phyloP scores from a whole-genome alignment of 2,888 invertebrate genomes.

The Caenorhabditis sulstoni region DNA sequence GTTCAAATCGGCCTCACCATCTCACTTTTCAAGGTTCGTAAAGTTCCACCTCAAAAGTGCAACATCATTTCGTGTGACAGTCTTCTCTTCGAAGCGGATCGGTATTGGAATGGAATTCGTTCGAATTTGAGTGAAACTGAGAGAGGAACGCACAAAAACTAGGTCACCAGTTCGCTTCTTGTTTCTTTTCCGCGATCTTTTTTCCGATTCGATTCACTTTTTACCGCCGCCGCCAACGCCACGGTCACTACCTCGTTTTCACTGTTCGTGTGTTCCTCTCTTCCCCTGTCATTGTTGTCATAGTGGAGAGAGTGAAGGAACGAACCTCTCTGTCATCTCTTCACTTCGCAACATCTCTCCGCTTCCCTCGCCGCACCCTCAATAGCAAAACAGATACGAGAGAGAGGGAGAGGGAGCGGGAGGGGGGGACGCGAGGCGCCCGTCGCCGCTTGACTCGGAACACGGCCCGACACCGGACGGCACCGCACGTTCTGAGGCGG shows the following conservation, averaged over 20 bases:
- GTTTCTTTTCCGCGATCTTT: slow-evolving; percentile 3
- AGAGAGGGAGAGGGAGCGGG: slow-evolving; percentile 1
- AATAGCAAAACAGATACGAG: background rate
- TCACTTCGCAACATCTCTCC: background rate
- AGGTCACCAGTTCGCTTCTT: slow-evolving; percentile 35
- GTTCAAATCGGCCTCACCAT: too few species aligned
- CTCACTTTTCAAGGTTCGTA: too few species aligned
- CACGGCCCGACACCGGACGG: slow-evolving; percentile 51
- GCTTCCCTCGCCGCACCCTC: background rate
- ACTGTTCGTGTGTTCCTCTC: slow-evolving; percentile 54
- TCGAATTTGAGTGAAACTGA: slow-evolving; percentile 36
- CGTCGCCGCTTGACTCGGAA: slow-evolving; percentile 50
- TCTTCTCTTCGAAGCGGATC: too few species aligned
- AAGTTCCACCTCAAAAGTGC: too few species aligned
- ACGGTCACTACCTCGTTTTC: background rate
- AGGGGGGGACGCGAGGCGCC: slow-evolving; percentile 41
- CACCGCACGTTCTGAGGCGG: slow-evolving; percentile 46
- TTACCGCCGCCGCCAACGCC: background rate
- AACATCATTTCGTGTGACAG: too few species aligned
- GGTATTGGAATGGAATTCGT: too few species aligned
- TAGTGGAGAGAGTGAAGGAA: slow-evolving; percentile 14
- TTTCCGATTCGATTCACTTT: slow-evolving; percentile 10
- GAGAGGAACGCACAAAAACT: slow-evolving; percentile 29
- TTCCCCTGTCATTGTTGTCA: slow-evolving; percentile 43
- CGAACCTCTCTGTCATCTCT: background rate